These are phyloP conservation scores for Capromys pilorides DNA, from an alignment of 2,797 vertebrate genomes.

Conservation along the genomic window DNA sequence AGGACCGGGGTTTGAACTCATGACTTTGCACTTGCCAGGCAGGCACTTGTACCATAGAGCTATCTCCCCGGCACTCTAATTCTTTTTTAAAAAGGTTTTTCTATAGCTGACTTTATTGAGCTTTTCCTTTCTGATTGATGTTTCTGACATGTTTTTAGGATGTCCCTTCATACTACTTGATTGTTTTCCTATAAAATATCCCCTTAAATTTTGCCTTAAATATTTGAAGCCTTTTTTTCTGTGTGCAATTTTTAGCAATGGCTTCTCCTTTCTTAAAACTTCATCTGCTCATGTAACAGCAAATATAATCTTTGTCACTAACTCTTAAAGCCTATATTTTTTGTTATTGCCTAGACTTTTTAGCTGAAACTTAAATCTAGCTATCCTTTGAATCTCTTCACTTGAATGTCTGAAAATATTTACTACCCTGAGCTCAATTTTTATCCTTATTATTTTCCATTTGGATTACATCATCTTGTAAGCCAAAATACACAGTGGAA, in stretches of 20 bases:
- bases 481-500: constrained; percentile 7
- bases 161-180: not conserved
- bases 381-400: not conserved
- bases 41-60: too few species aligned
- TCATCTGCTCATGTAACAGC: constrained; percentile 23
- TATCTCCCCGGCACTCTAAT: too few species aligned
- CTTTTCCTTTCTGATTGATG: constrained; percentile 26
- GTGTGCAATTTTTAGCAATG: constrained; percentile 12
- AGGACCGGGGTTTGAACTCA: too few species aligned
- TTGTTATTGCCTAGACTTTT: constrained; percentile 41
- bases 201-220: constrained; percentile 41
- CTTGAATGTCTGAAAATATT: constrained; percentile 52
- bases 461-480: constrained; percentile 41
- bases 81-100: not conserved
- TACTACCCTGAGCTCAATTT: constrained; percentile 30
- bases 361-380: constrained; percentile 26
- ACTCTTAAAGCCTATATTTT: constrained; percentile 50
- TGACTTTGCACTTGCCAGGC: too few species aligned
- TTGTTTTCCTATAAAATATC: constrained; percentile 9
- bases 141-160: not conserved
- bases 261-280: constrained; percentile 40
- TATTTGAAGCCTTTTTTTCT: constrained; percentile 34
- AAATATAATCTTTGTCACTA: constrained; percentile 52
- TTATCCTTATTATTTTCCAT: not conserved
- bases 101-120: constrained; percentile 41